Evolutionary conservation across 2,888 invertebrate species (phyloP), one percentile per base, ranked within the genome.

Genomic region (Agonopterix alstromeriana): DNA sequence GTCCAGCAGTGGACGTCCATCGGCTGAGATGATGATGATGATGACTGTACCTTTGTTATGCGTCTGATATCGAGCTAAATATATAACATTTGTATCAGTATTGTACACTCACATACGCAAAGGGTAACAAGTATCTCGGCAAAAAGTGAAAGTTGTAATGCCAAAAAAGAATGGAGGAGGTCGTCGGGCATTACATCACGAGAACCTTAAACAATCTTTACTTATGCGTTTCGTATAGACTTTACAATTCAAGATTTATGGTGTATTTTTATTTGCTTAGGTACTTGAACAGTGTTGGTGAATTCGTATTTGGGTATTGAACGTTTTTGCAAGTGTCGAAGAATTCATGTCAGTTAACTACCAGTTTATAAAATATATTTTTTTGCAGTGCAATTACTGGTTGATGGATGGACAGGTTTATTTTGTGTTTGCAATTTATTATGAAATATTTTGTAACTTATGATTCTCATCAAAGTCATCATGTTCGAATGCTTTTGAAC

Each of bases 101-200:
- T 27, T 27, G 27, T 27, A 27, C 5, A 27, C 5, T 27, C 27
- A 27, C 38, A 38, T n/a, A 38, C n/a, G 38, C 10, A 38, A 9
- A 38, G 38, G 42, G 42, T 12, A 14, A 2, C 17, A 43, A 43
- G 47, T 50, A 51, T 47, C 60, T 60, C 54, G 8, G 61, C 65
- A 60, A 70, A 75, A 79, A 79, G 79, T 77, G 78, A 79, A 79
- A 79, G 79, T 74, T 50, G 68, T 61, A 57, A 57, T 58, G 52
- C 76, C 76, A 70, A 78, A 77, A 69, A 68, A 63, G 70, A 66
- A 67, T 63, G 50, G 62, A 56, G 60, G 70, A 76, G 77, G 69
- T 27, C 73, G 67, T 44, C 56, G 45, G 53, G 53, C 51, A 54
- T 78, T 77, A 70, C 76, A 63, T 75, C 72, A 77, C 47, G 42